Conservation (phyloP, 2,113 vertebrate species). For the Chaetorhynchus papuensis region DNA sequence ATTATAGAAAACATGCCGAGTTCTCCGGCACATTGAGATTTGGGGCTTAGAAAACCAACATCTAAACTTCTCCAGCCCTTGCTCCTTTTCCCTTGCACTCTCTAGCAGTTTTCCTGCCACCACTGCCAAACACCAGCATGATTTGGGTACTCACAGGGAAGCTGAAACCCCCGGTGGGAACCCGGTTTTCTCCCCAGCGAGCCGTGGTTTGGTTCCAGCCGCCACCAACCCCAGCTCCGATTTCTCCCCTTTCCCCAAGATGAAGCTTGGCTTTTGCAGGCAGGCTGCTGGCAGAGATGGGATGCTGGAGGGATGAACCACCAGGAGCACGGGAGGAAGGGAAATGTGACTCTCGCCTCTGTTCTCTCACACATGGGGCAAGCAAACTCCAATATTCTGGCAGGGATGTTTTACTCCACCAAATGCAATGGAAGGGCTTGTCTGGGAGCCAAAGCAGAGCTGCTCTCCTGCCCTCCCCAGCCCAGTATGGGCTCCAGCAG, state of each 20-base stretch:
- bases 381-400: background rate
- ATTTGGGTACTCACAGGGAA: background rate
- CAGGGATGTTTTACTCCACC: background rate
- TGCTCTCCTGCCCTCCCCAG: background rate
- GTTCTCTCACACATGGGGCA: rapidly evolving
- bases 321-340: background rate
- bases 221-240: rapidly evolving
- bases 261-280: background rate
- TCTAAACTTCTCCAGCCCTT: background rate
- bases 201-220: background rate
- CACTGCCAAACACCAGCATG: background rate
- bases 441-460: background rate
- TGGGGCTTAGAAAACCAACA: background rate
- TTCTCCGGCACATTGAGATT: rapidly evolving
- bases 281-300: background rate
- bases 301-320: background rate
- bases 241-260: background rate
- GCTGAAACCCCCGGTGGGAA: background rate
- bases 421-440: background rate
- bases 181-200: background rate
- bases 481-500: background rate
- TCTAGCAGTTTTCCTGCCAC: background rate
- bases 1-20: background rate
- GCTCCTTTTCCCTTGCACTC: background rate
- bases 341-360: background rate